Percentiles rank a stretch among this genome's conserved stretches.
These are phyloP conservation scores for Lottia scabra DNA, from an alignment of 2,888 invertebrate genomes.

Conservation along the genomic window DNA sequence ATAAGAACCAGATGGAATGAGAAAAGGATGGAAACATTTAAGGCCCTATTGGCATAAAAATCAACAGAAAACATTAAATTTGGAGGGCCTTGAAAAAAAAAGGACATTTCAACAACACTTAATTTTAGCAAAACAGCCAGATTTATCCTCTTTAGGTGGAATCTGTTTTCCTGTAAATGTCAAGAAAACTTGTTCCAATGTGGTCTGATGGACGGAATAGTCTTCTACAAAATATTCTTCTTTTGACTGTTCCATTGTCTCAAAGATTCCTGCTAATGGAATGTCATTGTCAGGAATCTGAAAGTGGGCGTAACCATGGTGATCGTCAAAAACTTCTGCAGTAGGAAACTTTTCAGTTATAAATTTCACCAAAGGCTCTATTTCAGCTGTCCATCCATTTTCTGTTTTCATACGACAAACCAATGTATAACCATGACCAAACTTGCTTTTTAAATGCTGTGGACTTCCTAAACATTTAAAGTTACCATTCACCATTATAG, in stretches of 20 bases:
- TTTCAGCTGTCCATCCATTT: conserved; percentile 37
- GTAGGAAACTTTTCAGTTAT: conserved; percentile 73
- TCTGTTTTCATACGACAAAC: conserved; percentile 69
- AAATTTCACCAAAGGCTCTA: conserved; percentile 53
- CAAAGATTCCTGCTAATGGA: conserved; percentile 65
- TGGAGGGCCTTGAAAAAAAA: too few relatives aligned
- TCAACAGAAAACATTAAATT: too few relatives aligned
- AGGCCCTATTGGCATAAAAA: too few relatives aligned
- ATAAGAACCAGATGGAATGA: too few relatives aligned
- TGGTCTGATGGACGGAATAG: conserved; percentile 68
- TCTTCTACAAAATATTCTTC: conserved; percentile 56
- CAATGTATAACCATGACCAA: conserved; percentile 78
- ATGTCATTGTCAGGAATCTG: conserved; percentile 61
- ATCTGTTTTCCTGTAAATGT: conserved; percentile 68
- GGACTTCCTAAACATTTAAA: conserved; percentile 69
- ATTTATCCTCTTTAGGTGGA: conserved; percentile 35
- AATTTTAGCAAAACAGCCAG: conserved; percentile 3
- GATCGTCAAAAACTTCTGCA: conserved; percentile 79
- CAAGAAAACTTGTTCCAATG: conserved; percentile 70
- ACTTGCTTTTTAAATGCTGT: conserved; percentile 70
- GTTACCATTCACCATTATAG: conserved; percentile 70
- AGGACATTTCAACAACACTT: conserved; percentile 23
- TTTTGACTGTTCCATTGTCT: conserved; percentile 62
- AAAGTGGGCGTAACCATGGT: conserved; percentile 72
- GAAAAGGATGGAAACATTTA: too few relatives aligned